Evolutionary conservation across 23 tunicate genomes (phyloP).

Genomic region (Ascidia mentula): DNA sequence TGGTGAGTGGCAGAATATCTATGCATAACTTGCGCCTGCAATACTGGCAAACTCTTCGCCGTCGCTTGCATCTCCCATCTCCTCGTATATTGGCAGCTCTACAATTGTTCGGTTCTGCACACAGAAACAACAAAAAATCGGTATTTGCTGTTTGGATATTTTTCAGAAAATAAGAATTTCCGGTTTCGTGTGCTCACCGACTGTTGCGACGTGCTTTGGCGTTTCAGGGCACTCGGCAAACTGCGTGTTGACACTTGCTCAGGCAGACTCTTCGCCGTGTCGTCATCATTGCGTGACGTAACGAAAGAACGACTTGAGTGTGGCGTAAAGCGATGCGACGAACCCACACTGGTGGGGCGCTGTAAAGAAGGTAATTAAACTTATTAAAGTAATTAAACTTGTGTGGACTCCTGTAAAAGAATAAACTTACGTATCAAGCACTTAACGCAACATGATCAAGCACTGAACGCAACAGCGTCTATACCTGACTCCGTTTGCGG

Average conservation of each 20-base stretch:
- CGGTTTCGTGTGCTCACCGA: no score
- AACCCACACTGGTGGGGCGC: no score
- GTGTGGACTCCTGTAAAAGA: background rate
- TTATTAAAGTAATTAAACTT: no score
- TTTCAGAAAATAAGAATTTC: no score
- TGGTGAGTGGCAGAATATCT: no score
- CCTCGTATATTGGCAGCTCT: background rate
- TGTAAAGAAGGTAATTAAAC: no score
- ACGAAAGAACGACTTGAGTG: background rate
- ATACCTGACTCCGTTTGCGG: constrained; percentile 73
- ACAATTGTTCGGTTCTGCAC: background rate
- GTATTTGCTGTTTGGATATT: no score
- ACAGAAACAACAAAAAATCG: no score
- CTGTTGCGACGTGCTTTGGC: background rate
- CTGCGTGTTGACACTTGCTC: background rate
- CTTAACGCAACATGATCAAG: background rate
- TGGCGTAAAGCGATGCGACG: background rate
- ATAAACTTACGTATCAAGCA: no score
- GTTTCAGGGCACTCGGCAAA: background rate
- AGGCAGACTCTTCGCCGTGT: background rate
- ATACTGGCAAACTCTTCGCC: background rate
- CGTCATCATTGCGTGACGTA: background rate
- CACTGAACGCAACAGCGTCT: background rate
- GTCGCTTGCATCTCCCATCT: background rate
- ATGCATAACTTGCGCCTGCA: background rate